Evolutionary conservation across 2,888 invertebrate species (phyloP), one percentile per base, ranked within the genome.

Genomic region (Molanna angustata): DNA sequence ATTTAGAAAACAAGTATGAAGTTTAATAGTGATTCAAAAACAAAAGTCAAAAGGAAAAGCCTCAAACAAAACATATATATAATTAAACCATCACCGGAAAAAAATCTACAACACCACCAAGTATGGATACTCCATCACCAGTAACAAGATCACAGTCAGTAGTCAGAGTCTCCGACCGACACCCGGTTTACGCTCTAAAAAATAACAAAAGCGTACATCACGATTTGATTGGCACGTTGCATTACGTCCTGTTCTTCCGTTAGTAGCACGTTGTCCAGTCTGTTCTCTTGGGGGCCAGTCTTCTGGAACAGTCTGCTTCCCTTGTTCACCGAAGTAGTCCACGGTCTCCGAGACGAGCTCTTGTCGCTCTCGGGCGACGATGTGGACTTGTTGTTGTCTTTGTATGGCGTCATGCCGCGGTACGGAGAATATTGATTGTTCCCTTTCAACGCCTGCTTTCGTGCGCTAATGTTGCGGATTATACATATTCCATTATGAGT

Each of bases 221-320:
- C 88, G 72, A 90, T 90, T 74, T 88, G 88, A 80, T 86, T 88
- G 71, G 89, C 89, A 71, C 86, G 84, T 76, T 88, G 88, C 82
- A 89, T 85, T 65, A 88, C 89, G 71, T 86, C 85, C 64, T 86
- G 84, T 73, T 87, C 87, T 71, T 86, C 85, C 67, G 85, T 82
- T 69, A 76, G 78, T 71, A 81, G 71, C 57, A 78, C 80, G 71
- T 81, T 73, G 74, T 82, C 82, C 63, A 83, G 73, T 61, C 67
- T 68, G 27, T 66, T 67, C 9, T 78, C 72, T 60, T 69, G 66
- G 40, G 78, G 66, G 54, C 74, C 73, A 60, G 51, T 63, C 60
- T 35, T 78, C 67, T 73, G 72, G 60, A 73, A 71, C 62, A 68
- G 65, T 62, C 74, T 48, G 48, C 42, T 53, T 46, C 47, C 49